Conservation (phyloP, 2,888 invertebrate species). For the Andrena bicolor region DNA sequence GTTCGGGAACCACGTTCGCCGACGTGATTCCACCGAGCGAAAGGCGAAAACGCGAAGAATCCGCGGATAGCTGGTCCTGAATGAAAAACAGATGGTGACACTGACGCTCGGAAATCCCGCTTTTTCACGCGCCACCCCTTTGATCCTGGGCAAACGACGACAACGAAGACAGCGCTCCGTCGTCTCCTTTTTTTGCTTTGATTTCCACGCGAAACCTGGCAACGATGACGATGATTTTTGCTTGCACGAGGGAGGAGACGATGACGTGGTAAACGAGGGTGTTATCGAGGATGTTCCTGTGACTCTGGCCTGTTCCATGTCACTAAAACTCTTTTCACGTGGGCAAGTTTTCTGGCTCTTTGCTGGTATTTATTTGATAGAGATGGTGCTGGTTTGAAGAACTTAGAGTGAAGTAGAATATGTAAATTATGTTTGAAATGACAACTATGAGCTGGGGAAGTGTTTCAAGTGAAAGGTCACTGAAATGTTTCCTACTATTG, state of each 20-base stretch:
- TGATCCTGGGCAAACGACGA: slow-evolving; percentile 52
- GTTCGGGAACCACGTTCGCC: slow-evolving; percentile 74
- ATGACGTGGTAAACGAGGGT: not conserved
- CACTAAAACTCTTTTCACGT: not conserved
- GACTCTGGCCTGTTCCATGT: not conserved
- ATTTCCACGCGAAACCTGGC: not conserved
- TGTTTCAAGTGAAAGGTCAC: too few relatives aligned
- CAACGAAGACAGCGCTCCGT: not conserved
- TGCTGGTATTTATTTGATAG: too few relatives aligned
- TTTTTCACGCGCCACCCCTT: slow-evolving; percentile 63
- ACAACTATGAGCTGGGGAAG: too few relatives aligned
- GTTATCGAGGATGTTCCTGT: not conserved
- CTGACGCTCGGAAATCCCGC: slow-evolving; percentile 45
- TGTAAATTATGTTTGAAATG: too few relatives aligned
- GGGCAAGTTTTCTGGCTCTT: not conserved
- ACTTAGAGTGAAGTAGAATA: too few relatives aligned
- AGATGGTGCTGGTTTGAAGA: too few relatives aligned
- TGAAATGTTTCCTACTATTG: too few relatives aligned
- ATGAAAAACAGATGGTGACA: slow-evolving; percentile 73
- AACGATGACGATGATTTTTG: not conserved
- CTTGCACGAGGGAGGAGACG: not conserved
- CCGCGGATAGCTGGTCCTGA: slow-evolving; percentile 50
- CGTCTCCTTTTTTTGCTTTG: slow-evolving; percentile 4
- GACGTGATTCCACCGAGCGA: slow-evolving; percentile 67
- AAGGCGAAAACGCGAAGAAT: slow-evolving; percentile 67